Evolutionary conservation across 2,113 vertebrate species (phyloP).

Genomic region (Prolemur simus): DNA sequence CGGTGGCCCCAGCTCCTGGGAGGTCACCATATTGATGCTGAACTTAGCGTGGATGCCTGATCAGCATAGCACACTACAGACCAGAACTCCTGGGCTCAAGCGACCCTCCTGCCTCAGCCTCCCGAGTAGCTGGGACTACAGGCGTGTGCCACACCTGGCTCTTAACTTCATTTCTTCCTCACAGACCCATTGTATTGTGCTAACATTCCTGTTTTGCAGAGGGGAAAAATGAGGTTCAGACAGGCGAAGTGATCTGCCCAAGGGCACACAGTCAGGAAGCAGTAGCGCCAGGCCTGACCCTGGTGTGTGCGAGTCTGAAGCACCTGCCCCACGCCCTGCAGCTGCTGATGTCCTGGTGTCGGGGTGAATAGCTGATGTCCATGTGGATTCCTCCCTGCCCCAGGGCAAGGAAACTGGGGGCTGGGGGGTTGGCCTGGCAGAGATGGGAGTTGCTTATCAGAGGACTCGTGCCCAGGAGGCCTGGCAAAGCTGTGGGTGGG

Average conservation of each 20-base stretch:
- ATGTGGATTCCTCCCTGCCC: neutral
- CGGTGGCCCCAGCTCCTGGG: too few species aligned
- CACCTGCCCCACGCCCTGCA: fast-evolving
- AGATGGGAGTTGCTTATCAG: neutral
- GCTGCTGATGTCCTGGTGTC: neutral
- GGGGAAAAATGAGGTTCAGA: neutral
- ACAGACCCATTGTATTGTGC: neutral
- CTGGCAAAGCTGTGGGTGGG: neutral
- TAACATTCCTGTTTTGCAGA: neutral
- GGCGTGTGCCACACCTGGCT: too few species aligned
- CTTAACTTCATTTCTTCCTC: neutral
- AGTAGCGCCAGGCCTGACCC: neutral
- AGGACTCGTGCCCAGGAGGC: neutral
- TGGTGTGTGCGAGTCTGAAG: neutral
- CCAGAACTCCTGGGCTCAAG: too few species aligned
- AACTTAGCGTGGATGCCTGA: too few species aligned
- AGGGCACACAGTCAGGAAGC: neutral
- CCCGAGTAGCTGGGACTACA: too few species aligned
- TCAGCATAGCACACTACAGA: too few species aligned
- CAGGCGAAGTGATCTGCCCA: neutral
- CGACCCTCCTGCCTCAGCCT: too few species aligned
- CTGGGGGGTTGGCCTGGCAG: neutral
- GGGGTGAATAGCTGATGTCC: fast-evolving
- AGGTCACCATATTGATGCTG: too few species aligned
- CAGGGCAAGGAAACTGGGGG: neutral